Evolutionary conservation across 92 coral and sea anemone genomes (phyloP).

Genomic region (Parazoanthus swiftii): DNA sequence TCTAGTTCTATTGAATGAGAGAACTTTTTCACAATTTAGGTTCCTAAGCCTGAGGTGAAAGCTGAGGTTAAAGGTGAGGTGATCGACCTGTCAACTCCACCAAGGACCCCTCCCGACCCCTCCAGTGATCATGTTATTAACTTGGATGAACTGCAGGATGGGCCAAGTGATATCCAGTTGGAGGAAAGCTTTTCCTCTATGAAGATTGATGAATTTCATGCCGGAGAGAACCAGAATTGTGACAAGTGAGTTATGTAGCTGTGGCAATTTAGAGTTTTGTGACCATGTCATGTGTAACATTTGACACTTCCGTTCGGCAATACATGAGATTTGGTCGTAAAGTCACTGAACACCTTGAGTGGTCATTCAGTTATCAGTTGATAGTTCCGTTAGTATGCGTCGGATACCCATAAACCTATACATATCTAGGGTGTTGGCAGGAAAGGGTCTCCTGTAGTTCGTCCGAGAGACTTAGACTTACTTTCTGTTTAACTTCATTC

Average conservation of each 20-base stretch:
- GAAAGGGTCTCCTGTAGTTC: too few species aligned
- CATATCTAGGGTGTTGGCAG: too few species aligned
- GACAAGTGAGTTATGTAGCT: conserved; percentile 19
- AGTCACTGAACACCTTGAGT: too few species aligned
- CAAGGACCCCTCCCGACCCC: not conserved
- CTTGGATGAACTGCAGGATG: conserved; percentile 23
- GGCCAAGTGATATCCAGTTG: conserved; percentile 21
- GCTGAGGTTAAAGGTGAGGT: conserved; percentile 28
- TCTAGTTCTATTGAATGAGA: not conserved
- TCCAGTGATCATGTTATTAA: conserved; percentile 4
- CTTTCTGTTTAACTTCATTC: too few species aligned
- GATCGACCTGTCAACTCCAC: conserved; percentile 53
- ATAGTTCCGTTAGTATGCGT: too few species aligned
- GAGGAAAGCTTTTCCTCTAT: conserved; percentile 46
- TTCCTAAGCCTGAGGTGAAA: not conserved
- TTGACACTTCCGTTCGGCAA: too few species aligned
- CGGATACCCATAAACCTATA: too few species aligned
- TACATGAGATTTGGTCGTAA: too few species aligned
- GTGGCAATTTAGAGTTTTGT: too few species aligned
- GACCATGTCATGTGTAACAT: too few species aligned
- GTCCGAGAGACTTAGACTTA: too few species aligned
- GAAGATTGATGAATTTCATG: conserved; percentile 14
- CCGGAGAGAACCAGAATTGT: not conserved
- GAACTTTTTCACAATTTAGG: not conserved
- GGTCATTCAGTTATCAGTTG: too few species aligned